Evolutionary conservation across 2,797 vertebrate species (phyloP).

Genomic region (Remorina albescens): DNA sequence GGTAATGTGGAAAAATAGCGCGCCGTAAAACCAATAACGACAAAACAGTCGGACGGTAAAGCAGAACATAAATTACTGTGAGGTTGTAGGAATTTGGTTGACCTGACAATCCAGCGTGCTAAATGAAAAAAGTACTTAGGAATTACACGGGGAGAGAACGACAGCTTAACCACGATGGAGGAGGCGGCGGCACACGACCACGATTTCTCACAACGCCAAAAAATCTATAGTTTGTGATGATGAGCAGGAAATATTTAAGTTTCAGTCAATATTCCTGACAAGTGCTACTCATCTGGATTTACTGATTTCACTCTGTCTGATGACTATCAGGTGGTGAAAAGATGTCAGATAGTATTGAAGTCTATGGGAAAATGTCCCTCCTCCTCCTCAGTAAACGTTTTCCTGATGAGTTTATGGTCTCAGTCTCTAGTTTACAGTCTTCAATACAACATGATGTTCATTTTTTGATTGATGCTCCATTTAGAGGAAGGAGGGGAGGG

Average conservation of each 20-base stretch:
- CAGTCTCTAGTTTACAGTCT: too few species aligned
- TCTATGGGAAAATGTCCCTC: too few species aligned
- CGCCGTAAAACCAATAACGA: slow-evolving; percentile 52
- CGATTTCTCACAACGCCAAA: not conserved
- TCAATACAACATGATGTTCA: too few species aligned
- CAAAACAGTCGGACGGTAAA: slow-evolving; percentile 42
- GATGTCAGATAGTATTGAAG: too few species aligned
- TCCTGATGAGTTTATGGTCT: too few species aligned
- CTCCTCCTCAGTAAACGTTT: too few species aligned
- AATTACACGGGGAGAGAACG: not conserved
- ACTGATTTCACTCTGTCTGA: too few species aligned
- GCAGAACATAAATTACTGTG: slow-evolving; percentile 47
- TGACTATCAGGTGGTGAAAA: too few species aligned
- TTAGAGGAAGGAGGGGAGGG: too few species aligned
- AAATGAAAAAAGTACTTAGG: not conserved
- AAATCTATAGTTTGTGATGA: not conserved
- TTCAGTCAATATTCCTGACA: not conserved
- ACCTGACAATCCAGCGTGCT: slow-evolving; percentile 16
- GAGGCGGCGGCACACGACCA: too few species aligned
- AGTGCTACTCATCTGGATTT: too few species aligned
- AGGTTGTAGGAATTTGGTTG: slow-evolving; percentile 33
- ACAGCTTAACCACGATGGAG: not conserved
- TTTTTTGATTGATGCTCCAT: too few species aligned
- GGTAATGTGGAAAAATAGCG: slow-evolving; percentile 40
- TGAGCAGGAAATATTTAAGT: not conserved